Evolutionary conservation across 2,113 vertebrate genomes (phyloP), one percentile per base, ranked within the genome.

Genomic region (Aepyceros melampus): DNA sequence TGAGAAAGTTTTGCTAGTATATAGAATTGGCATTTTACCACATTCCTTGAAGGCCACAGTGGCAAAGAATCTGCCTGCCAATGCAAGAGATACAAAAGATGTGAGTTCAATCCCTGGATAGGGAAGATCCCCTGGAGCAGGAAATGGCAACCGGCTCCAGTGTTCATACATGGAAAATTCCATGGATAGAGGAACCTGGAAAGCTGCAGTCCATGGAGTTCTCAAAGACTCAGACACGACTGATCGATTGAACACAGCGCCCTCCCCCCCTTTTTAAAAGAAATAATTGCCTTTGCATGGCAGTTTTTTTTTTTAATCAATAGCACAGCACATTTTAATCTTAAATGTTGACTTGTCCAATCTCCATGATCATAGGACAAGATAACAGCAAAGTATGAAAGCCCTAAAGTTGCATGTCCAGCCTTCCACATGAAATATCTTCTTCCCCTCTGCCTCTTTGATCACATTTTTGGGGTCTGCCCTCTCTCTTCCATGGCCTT

Each of bases 311-410:
- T 40, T 67, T 64, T 9, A 40, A 74, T 74, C 67, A 74, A 25
- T 74, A 40, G 12, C 71, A 76, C 23, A 43, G 40, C 40, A 43
- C 71, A 43, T 87, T 96, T 95, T 97, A 33, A 83, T 58, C 95
- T 94, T 55, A 79, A 95, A 45, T 96, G 45, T 81, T 67, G 36
- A 47, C 58, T 21, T 85, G 17, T 71, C 79, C 56, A 62, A 0
- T 92, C 31, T 94, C 51, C 71, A 47, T 53, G 40, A 62, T 89
- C 21, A 45, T 12, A 56, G 64, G 47, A 53, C 49, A 96, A 81
- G 49, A 78, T 56, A 43, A 27, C 10, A 95, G 47, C 85, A 83
- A 56, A 56, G 51, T 85, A 91, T 85, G 49, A 86, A 43, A 43
- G 58, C 53, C 62, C 9, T 23, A 49, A 85, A 76, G 64, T 40